Evolutionary conservation across 2,888 invertebrate species (phyloP).

Genomic region (Drosophila leonis): DNA sequence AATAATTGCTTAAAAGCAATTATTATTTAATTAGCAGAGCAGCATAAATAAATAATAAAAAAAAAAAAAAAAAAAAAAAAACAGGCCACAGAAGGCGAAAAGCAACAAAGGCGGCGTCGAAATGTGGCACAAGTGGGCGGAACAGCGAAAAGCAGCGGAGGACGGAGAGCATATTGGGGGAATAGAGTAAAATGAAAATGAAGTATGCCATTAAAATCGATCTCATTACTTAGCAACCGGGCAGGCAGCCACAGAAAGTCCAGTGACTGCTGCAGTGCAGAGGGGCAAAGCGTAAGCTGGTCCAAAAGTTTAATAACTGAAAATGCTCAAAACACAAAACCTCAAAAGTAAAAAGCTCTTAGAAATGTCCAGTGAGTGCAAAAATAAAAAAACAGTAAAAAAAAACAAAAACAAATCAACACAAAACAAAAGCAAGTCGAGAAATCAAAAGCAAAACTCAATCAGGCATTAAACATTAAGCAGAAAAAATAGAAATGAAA

Average conservation of each 20-base stretch:
- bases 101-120: slow-evolving; percentile 42
- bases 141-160: neutral
- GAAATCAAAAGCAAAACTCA: slow-evolving; percentile 78
- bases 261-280: neutral
- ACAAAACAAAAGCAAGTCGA: slow-evolving; percentile 65
- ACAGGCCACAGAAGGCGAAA: slow-evolving; percentile 14
- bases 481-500: slow-evolving; percentile 30
- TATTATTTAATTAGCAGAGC: slow-evolving; percentile 61
- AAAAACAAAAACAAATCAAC: slow-evolving; percentile 32
- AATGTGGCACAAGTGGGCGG: slow-evolving; percentile 63
- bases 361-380: slow-evolving; percentile 58
- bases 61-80: neutral
- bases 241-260: slow-evolving; percentile 60
- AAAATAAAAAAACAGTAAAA: slow-evolving; percentile 6
- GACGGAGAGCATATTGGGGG: neutral
- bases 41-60: slow-evolving; percentile 26
- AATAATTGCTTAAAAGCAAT: slow-evolving; percentile 58
- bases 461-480: slow-evolving; percentile 81
- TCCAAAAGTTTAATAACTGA: slow-evolving; percentile 73
- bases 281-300: neutral
- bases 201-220: slow-evolving; percentile 71
- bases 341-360: slow-evolving; percentile 67
- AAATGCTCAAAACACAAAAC: slow-evolving; percentile 76
- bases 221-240: slow-evolving; percentile 77
- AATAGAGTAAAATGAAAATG: slow-evolving; percentile 23